Percentiles rank a stretch among this genome's conserved stretches.
These are phyloP conservation scores for Melolontha melolontha DNA, from an alignment of 2,888 invertebrate genomes.

Conservation along the genomic window DNA sequence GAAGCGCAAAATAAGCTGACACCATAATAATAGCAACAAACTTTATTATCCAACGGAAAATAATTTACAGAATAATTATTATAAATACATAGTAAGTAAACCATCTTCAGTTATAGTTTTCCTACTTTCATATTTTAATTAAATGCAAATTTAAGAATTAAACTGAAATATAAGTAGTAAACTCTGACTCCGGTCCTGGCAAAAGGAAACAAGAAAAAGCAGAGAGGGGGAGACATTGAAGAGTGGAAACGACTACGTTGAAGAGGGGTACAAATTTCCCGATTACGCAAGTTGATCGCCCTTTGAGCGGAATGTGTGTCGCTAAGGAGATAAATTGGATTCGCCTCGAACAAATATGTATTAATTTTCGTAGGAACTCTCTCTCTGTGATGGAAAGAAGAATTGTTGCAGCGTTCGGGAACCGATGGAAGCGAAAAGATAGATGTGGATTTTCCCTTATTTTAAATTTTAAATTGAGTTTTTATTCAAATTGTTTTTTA, in stretches of 20 bases:
- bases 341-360: constrained; percentile 36
- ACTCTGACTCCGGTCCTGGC: too few relatives aligned
- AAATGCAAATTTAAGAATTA: too few relatives aligned
- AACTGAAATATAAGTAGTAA: too few relatives aligned
- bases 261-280: constrained; percentile 44
- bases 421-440: constrained; percentile 2
- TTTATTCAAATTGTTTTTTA: constrained; percentile 32
- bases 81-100: too few relatives aligned
- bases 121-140: too few relatives aligned
- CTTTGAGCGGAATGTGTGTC: constrained; percentile 42
- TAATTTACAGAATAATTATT: too few relatives aligned
- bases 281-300: constrained; percentile 50
- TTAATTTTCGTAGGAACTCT: constrained; percentile 20
- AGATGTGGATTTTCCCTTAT: constrained; percentile 17
- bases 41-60: too few relatives aligned
- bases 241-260: constrained; percentile 7
- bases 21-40: too few relatives aligned
- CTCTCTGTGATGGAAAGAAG: constrained; percentile 18
- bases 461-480: constrained; percentile 32
- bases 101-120: too few relatives aligned
- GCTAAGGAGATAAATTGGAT: constrained; percentile 39
- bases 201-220: too few relatives aligned
- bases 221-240: constrained; percentile 21
- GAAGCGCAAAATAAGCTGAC: too few relatives aligned
- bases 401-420: constrained; percentile 12